A percentile compares a stretch with the other conserved stretches of the same genome.
These are phyloP conservation scores for Phrynosoma blainvillii DNA, from an alignment of 2,113 vertebrate species.

Conservation along the genomic window DNA sequence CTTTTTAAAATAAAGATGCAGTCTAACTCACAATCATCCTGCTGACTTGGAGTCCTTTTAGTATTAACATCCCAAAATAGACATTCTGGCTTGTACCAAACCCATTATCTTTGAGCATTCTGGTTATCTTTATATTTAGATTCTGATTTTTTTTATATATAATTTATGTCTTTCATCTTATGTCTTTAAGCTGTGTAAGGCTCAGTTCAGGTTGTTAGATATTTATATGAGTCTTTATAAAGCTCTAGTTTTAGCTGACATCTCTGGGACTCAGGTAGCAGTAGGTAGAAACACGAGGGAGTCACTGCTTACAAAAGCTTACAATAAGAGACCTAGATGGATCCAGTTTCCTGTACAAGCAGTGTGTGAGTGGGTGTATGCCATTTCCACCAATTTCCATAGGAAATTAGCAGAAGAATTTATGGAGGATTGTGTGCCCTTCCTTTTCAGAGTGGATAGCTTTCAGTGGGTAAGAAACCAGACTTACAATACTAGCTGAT, in stretches of 20 bases:
- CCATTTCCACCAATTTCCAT: neutral
- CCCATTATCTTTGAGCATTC: neutral
- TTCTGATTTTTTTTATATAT: neutral
- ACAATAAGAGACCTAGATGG: neutral
- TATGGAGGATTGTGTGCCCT: neutral
- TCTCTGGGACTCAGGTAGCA: neutral
- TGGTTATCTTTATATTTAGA: neutral
- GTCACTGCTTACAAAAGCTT: neutral
- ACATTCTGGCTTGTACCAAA: neutral
- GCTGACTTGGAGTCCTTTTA: neutral
- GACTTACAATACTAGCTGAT: neutral
- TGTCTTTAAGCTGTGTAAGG: neutral
- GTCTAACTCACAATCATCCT: neutral
- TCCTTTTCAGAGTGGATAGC: neutral
- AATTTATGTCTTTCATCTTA: neutral
- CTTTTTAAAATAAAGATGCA: neutral
- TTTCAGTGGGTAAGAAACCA: conserved; percentile 1
- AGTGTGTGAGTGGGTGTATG: neutral
- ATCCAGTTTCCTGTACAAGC: neutral
- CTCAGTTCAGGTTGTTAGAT: neutral
- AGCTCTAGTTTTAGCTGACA: too few relatives aligned
- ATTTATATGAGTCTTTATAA: neutral
- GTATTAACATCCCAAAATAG: neutral
- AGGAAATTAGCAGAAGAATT: neutral
- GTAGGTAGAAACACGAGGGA: neutral